phyloP scores from a whole-genome alignment of 1,140 invertebrate species.

The Drosophila ironensis region DNA sequence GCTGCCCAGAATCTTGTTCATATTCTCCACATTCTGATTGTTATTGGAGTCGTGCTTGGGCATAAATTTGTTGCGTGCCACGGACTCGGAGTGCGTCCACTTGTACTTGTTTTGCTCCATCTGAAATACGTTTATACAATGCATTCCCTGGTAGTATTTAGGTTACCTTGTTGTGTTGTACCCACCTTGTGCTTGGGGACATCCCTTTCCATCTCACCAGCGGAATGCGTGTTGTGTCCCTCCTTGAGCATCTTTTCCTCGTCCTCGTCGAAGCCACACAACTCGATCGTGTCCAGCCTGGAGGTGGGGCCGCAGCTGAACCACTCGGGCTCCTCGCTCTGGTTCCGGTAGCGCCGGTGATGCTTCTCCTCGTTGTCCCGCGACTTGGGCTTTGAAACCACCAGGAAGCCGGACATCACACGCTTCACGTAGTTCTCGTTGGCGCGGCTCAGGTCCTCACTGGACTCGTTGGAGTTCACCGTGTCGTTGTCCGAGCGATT shows the following conservation, averaged over 20 bases:
- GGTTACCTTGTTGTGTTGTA: not conserved
- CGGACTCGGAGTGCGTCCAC: conserved; percentile 46
- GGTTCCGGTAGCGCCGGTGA: conserved; percentile 63
- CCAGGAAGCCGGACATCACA: conserved; percentile 73
- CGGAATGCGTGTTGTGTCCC: not conserved
- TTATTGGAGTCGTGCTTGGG: conserved; percentile 58
- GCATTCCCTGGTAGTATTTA: too few relatives aligned
- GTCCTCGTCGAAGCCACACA: conserved; percentile 77
- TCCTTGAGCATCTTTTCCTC: conserved; percentile 58
- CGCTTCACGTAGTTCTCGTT: conserved; percentile 79
- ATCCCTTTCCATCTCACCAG: conserved; percentile 18
- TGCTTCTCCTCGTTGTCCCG: conserved; percentile 64
- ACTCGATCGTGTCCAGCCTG: conserved; percentile 71
- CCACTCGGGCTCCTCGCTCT: conserved; percentile 76
- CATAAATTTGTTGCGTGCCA: conserved; percentile 39
- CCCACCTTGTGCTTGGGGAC: conserved; percentile 50
- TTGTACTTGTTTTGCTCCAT: conserved; percentile 56
- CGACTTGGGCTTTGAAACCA: conserved; percentile 72
- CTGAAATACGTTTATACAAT: conserved; percentile 4
- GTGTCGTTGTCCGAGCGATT: conserved; percentile 58
- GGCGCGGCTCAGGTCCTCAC: conserved; percentile 54
- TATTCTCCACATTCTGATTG: conserved; percentile 51
- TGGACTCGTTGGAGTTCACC: conserved; percentile 56
- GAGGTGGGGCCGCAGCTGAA: conserved; percentile 79
- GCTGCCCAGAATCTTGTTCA: conserved; percentile 41